Conservation (phyloP, 2,888 invertebrate species). For the Leptinotarsa peninsularis region DNA sequence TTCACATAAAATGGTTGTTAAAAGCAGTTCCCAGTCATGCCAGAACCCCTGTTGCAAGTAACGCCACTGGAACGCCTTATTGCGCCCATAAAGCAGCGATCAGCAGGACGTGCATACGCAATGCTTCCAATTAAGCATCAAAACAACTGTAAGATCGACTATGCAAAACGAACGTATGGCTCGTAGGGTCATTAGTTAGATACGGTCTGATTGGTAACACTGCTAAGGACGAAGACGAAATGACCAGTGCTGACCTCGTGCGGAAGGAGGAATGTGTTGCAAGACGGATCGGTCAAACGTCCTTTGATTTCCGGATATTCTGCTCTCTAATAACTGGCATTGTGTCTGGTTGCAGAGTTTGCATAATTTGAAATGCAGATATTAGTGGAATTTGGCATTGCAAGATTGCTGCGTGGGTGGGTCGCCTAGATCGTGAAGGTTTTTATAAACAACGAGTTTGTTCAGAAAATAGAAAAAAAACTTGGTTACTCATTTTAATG, state of each 20-base stretch:
- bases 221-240: constrained; percentile 46
- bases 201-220: constrained; percentile 51
- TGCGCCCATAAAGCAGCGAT: background rate
- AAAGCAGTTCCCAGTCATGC: too few species aligned
- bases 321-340: background rate
- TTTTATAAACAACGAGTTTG: background rate
- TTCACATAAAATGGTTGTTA: too few species aligned
- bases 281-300: constrained; percentile 1
- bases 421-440: background rate
- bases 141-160: constrained; percentile 12
- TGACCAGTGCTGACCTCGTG: constrained; percentile 5
- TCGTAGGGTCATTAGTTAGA: constrained; percentile 38
- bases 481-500: too few species aligned
- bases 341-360: background rate
- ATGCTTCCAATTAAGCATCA: constrained; percentile 15
- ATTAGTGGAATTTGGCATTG: background rate
- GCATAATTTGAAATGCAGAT: background rate
- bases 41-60: background rate
- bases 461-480: too few species aligned
- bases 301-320: constrained; percentile 11
- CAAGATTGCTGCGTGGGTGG: background rate
- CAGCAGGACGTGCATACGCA: constrained; percentile 17
- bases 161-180: constrained; percentile 6
- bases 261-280: constrained; percentile 1
- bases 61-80: background rate